Evolutionary conservation across 1,140 invertebrate species (phyloP).

Genomic region (Pogonomyrmex californicus): DNA sequence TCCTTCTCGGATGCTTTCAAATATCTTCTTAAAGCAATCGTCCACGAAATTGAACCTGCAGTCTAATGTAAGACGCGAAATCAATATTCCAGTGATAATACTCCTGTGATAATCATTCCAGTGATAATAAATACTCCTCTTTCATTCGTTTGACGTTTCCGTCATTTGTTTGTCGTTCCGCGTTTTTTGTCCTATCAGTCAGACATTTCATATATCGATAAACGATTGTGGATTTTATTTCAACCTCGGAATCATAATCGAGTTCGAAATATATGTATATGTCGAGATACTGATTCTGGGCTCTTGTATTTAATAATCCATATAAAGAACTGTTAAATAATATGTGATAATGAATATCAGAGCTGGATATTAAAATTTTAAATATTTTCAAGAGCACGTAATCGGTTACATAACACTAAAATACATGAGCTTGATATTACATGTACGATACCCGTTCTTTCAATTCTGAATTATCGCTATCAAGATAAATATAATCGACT

Average conservation of each 20-base stretch:
- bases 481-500: not conserved
- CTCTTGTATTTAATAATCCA: not conserved
- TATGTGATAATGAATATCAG: not conserved
- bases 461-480: not conserved
- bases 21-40: constrained; percentile 62
- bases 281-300: not conserved
- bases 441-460: not conserved
- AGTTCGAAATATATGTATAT: not conserved
- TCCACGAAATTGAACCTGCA: constrained; percentile 58
- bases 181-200: not conserved
- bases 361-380: not conserved
- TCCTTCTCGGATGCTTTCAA: constrained; percentile 52
- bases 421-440: not conserved
- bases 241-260: not conserved
- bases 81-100: constrained; percentile 33
- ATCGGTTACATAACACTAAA: not conserved
- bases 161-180: constrained; percentile 8
- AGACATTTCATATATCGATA: constrained; percentile 2
- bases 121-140: constrained; percentile 45
- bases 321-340: constrained; percentile 21
- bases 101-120: not conserved
- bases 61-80: constrained; percentile 53
- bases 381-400: not conserved
- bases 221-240: constrained; percentile 30
- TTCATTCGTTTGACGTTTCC: constrained; percentile 22